These are phyloP conservation scores for Ephydatia muelleri DNA, from an alignment of 37 sponge, comb jelly and placozoan genomes.

Conservation along the genomic window DNA sequence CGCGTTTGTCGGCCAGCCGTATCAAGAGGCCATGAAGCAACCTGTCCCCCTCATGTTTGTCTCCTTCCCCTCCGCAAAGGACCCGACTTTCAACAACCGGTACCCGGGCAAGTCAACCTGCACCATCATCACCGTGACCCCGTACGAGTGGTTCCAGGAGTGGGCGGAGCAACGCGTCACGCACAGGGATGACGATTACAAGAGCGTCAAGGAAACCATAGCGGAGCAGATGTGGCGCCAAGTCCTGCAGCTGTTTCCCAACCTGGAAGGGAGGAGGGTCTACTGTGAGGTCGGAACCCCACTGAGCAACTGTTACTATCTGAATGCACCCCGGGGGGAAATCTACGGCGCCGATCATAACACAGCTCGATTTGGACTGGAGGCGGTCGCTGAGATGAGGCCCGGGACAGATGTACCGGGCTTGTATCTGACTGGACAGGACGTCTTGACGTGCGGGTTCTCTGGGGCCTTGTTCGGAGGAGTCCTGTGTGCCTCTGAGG, in stretches of 20 bases:
- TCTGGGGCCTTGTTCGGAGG: slow-evolving; percentile 83
- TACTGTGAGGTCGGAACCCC: slow-evolving; percentile 91
- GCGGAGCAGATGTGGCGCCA: slow-evolving; percentile 72
- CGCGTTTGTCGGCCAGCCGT: slow-evolving; percentile 16
- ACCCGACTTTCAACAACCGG: slow-evolving; percentile 78
- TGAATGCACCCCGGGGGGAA: slow-evolving; percentile 71
- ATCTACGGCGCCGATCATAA: slow-evolving; percentile 90
- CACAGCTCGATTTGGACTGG: slow-evolving; percentile 59
- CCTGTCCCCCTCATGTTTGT: slow-evolving; percentile 79
- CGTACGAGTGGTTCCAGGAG: slow-evolving; percentile 83
- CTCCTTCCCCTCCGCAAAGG: slow-evolving; percentile 93
- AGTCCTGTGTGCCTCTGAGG: slow-evolving; percentile 66
- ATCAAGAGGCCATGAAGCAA: slow-evolving; percentile 49
- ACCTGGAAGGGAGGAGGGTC: slow-evolving; percentile 79
- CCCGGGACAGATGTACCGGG: slow-evolving; percentile 77
- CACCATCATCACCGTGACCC: slow-evolving; percentile 68
- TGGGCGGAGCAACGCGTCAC: slow-evolving; percentile 69
- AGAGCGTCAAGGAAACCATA: slow-evolving; percentile 63
- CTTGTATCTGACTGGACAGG: slow-evolving; percentile 90
- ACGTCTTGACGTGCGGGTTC: slow-evolving; percentile 79
- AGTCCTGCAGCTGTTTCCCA: slow-evolving; percentile 73
- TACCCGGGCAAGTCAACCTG: slow-evolving; percentile 86
- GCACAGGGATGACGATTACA: slow-evolving; percentile 84
- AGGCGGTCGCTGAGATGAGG: slow-evolving; percentile 52
- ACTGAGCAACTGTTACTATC: slow-evolving; percentile 82